Base-by-base conservation (phyloP, 2,797 vertebrate genomes). In the Loriculus beryllinus region DNA sequence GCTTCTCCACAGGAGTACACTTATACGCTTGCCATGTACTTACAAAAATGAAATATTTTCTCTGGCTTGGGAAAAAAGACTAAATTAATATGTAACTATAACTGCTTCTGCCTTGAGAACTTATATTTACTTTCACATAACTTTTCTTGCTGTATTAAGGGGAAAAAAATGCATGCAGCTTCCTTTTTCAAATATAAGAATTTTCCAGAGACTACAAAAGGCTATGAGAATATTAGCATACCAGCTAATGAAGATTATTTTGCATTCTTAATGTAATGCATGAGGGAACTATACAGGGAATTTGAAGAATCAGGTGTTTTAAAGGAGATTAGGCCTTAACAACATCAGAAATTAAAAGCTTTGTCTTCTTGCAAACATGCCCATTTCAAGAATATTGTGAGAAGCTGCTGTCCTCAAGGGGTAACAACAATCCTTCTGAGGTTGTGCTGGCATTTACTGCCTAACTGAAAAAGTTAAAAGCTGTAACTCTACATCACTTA, bases 231-330 rank as follows among this genome's bases (percentile, higher is more conserved):
- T 82, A 86, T 82, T 84, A 94, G 22, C 43, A 28, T 45, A 26
- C 25, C 17, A 81, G 11, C 76, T 93, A 91, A 94, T 92, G 79
- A 82, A 76, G 82, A 72, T 86, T 91, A 70, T 93, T 95, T 96
- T 92, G 25, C 54, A 59, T 81, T 92, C 72, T 35, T 91, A 88
- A 67, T 82, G 62, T 67, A 88, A 28, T 67, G 43, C 63, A 35
- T 70, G 40, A 93, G 67, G 72, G 56, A 90, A 3, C 31, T 79
- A 60, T 64, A 49, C 16, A 70, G 56, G 48, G 60, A 92, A 85
- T 75, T 93, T 74, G 68, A 85, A 92, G 64, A 89, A 80, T 88
- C 86, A 88, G 82, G 80, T 86, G 84, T 82, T 94, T 93, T 57
- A 62, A 70, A 93, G 59, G 40, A 67, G 60, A 80, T 92, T 84